Conservation (phyloP, 2,113 vertebrate species). For the Apus apus region DNA sequence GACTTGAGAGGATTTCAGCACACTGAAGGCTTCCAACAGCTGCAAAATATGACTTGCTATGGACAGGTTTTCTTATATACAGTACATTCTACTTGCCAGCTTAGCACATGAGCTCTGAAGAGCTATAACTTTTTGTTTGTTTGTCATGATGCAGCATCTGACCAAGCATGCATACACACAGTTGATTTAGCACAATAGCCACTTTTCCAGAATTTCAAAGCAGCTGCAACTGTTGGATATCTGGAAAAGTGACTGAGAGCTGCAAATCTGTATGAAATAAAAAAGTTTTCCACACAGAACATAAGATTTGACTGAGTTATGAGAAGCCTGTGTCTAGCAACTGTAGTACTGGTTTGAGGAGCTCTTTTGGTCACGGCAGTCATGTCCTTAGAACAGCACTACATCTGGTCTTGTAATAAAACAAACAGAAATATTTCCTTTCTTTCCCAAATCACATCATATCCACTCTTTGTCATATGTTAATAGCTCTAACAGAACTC, state of each 20-base stretch:
- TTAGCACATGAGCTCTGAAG: neutral
- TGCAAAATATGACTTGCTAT: neutral
- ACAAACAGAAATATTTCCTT: neutral
- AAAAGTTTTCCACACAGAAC: conserved; percentile 13
- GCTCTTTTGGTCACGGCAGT: neutral
- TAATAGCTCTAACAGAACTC: neutral
- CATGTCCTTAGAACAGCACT: neutral
- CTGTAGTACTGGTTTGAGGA: neutral
- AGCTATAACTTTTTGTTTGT: neutral
- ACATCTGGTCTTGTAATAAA: neutral
- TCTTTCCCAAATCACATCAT: neutral
- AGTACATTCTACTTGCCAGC: neutral
- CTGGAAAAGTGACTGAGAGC: neutral
- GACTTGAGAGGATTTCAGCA: neutral
- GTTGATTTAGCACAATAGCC: neutral
- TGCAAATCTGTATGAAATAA: neutral
- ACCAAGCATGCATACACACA: neutral
- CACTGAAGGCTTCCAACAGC: neutral
- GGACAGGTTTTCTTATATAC: neutral
- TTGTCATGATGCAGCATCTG: neutral
- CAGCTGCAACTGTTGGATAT: neutral
- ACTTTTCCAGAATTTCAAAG: neutral
- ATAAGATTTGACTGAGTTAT: neutral
- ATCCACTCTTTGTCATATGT: neutral
- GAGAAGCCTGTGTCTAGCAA: neutral